These are phyloP conservation scores for Lepas anatifera DNA, from an alignment of 2,888 invertebrate genomes.

Conservation along the genomic window DNA sequence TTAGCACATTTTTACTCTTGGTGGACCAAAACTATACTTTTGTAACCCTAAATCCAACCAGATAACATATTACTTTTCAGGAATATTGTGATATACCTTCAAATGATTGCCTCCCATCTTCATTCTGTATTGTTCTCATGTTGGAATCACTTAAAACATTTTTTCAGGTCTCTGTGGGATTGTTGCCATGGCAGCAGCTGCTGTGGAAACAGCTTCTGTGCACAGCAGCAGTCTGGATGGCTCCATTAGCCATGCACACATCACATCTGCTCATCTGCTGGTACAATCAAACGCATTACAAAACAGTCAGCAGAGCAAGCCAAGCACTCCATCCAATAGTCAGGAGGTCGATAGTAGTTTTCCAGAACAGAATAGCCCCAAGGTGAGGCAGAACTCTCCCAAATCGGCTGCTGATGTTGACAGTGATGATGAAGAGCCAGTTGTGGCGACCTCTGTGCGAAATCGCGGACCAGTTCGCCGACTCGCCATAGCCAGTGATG, in stretches of 20 bases:
- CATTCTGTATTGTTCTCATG: too few relatives aligned
- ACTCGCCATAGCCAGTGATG: not conserved
- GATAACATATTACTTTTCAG: too few relatives aligned
- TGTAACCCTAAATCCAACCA: too few relatives aligned
- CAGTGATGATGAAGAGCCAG: not conserved
- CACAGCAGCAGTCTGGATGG: not conserved
- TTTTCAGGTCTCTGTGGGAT: too few relatives aligned
- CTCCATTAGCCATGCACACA: not conserved
- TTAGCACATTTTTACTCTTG: too few relatives aligned
- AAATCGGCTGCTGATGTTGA: not conserved
- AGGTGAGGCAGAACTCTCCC: not conserved
- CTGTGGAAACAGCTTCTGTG: not conserved
- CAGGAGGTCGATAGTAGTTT: not conserved
- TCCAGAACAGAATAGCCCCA: not conserved
- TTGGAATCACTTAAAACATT: too few relatives aligned
- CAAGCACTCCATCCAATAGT: too few relatives aligned
- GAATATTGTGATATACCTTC: too few relatives aligned
- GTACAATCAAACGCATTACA: too few relatives aligned
- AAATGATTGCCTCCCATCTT: too few relatives aligned
- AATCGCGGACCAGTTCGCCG: not conserved
- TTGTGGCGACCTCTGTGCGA: not conserved
- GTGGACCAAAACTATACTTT: too few relatives aligned
- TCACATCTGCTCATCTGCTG: too few relatives aligned
- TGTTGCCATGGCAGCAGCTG: not conserved
- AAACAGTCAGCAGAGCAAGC: not conserved